Base-by-base conservation (phyloP, 2,888 invertebrate genomes). In the Oconnorella tubifera region DNA sequence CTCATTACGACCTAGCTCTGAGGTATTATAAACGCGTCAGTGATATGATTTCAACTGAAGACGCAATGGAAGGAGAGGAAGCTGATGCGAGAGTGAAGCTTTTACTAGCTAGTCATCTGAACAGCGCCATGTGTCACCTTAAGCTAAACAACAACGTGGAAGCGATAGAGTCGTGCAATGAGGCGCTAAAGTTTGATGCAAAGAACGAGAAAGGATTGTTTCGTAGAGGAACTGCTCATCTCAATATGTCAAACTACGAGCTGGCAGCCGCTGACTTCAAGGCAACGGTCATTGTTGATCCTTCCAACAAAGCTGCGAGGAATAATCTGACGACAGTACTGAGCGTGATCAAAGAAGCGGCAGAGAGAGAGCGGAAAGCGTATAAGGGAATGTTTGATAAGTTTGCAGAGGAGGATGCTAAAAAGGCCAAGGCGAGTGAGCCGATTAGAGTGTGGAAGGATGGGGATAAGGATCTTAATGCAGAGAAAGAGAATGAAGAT, bases 371-470 rank as follows among this genome's bases (percentile, higher is more conserved):
- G 82, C 92, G 90, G 84, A 87, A 89, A 78, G 85, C 92, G 48
- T 98, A 93, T 82, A 89, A 90, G n/a, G 93, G 92, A 82, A 95
- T 98, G 92, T 98, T 98, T 83, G 89, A 92, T 74, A 94, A 92
- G 83, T 90, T 93, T 83, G 79, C 82, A 23, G 75, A 76, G 66
- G 58, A 56, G 33, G 56, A 56, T 56, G 29, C 10, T 10, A 56
- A 28, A 25, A 51, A 51, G 25, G 10, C n/a, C n/a, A n/a, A n/a
- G n/a, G n/a, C n/a, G n/a, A 51, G 19, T 51, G 51, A 51, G 4
- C 25, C 3, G 3, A 27, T 6, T 6, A 27, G 27, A 19, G 51
- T 6, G 27, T 23, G 27, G 19, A 27, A 51, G 51, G 51, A 51
- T 25, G 51, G 27, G 27, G 51, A 51, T 23, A 14, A 51, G 19